phyloP scores from a whole-genome alignment of 2,888 invertebrate species.

The Cataglyphis albicans region DNA sequence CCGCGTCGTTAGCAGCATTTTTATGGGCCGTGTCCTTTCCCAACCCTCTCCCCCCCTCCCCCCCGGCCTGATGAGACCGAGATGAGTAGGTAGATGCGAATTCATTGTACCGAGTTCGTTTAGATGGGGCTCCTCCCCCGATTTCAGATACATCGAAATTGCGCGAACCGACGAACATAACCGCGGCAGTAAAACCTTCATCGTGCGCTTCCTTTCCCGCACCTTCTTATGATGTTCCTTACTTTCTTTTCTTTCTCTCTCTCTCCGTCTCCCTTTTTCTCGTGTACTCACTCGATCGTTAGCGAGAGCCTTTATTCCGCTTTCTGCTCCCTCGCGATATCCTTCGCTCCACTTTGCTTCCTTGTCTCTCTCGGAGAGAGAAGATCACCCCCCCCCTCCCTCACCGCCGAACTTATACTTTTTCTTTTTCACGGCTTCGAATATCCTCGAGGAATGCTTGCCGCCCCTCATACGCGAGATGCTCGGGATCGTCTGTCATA shows the following conservation, averaged over 20 bases:
- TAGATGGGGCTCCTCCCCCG: slow-evolving; percentile 77
- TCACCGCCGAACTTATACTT: slow-evolving; percentile 27
- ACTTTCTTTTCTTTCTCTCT: neutral
- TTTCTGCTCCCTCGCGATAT: slow-evolving; percentile 32
- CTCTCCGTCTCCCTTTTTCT: slow-evolving; percentile 1
- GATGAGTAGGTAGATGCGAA: slow-evolving; percentile 69
- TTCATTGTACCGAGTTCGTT: slow-evolving; percentile 79
- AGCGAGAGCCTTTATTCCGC: slow-evolving; percentile 27
- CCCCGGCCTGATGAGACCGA: slow-evolving; percentile 51
- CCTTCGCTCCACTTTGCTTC: slow-evolving; percentile 15
- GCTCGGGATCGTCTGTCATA: slow-evolving; percentile 31
- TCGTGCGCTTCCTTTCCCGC: slow-evolving; percentile 62
- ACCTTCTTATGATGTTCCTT: slow-evolving; percentile 30
- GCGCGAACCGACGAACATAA: slow-evolving; percentile 78
- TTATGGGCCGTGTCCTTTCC: slow-evolving; percentile 64
- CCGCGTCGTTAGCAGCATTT: slow-evolving; percentile 66
- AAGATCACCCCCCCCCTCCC: neutral
- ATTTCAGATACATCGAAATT: slow-evolving; percentile 81
- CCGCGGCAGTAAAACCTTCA: slow-evolving; percentile 77
- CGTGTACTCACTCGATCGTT: slow-evolving; percentile 31
- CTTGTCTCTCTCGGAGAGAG: slow-evolving; percentile 28
- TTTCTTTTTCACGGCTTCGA: slow-evolving; percentile 28
- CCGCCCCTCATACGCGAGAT: slow-evolving; percentile 45
- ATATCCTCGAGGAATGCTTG: slow-evolving; percentile 46
- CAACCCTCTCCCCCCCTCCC: no score